Percentiles rank a stretch among this genome's conserved stretches.
These are phyloP conservation scores for Microplitis demolitor DNA, from an alignment of 1,140 invertebrate genomes.

Conservation along the genomic window DNA sequence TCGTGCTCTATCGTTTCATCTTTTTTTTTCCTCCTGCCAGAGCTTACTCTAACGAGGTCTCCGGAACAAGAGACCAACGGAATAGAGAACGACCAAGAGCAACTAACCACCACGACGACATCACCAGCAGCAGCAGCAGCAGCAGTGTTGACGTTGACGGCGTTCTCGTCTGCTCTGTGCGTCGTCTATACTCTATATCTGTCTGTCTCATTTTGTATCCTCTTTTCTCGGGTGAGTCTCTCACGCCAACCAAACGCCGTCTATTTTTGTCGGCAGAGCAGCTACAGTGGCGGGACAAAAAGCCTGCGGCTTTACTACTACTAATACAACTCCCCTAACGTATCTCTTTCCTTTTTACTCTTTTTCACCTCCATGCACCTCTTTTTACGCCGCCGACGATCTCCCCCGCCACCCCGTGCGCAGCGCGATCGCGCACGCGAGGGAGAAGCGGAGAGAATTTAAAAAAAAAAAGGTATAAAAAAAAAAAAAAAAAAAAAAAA, in stretches of 20 bases:
- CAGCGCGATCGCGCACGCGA: slow-evolving; percentile 41
- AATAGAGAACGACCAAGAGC: background rate
- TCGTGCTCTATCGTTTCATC: slow-evolving; percentile 11
- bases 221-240: slow-evolving; percentile 48
- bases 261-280: slow-evolving; percentile 29
- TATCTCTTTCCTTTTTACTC: slow-evolving; percentile 16
- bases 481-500: slow-evolving; percentile 34
- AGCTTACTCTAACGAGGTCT: slow-evolving; percentile 10
- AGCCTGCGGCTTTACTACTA: slow-evolving; percentile 49
- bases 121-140: background rate
- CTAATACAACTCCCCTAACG: background rate
- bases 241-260: slow-evolving; percentile 35
- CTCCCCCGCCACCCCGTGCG: slow-evolving; percentile 27
- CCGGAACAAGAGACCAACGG: slow-evolving; percentile 2
- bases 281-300: slow-evolving; percentile 52
- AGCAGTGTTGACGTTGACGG: background rate
- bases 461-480: slow-evolving; percentile 16
- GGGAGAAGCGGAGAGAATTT: slow-evolving; percentile 27
- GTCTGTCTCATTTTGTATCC: background rate
- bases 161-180: background rate
- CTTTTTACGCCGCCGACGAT: slow-evolving; percentile 43
- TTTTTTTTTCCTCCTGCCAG: background rate
- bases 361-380: slow-evolving; percentile 42
- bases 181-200: slow-evolving; percentile 22
- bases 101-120: background rate